Percentiles rank a stretch among this genome's conserved stretches.
phyloP scores from a whole-genome alignment of 1,140 invertebrate species.

The Galleria mellonella region DNA sequence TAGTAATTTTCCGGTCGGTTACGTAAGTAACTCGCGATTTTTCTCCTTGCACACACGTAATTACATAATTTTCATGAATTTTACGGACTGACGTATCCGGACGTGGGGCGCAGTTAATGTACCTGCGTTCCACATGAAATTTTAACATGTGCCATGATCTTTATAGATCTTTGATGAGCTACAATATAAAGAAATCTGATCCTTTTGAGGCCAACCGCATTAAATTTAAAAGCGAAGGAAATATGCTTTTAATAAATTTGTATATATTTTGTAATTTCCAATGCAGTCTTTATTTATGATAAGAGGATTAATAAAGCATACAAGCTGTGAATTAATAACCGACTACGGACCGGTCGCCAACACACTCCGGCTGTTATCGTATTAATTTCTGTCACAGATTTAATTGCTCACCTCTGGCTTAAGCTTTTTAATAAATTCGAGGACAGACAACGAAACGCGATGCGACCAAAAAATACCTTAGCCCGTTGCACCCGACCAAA shows the following conservation, averaged over 20 bases:
- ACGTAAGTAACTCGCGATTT: constrained; percentile 67
- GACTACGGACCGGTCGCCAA: constrained; percentile 20
- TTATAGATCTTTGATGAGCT: no score
- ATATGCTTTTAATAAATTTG: not conserved
- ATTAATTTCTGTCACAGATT: constrained; percentile 68
- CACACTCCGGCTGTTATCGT: constrained; percentile 37
- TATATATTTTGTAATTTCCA: not conserved
- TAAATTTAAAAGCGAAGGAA: no score
- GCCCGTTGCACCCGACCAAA: constrained; percentile 44
- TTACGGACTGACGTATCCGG: constrained; percentile 13
- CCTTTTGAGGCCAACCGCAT: no score
- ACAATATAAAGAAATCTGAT: no score
- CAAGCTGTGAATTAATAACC: constrained; percentile 37
- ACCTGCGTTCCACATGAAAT: not conserved
- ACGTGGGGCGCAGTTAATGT: constrained; percentile 11
- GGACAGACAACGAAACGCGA: constrained; percentile 51
- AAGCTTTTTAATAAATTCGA: constrained; percentile 69
- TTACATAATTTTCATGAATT: constrained; percentile 64
- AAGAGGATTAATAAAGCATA: constrained; percentile 42
- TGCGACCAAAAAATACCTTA: constrained; percentile 57
- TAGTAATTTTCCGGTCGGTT: constrained; percentile 66
- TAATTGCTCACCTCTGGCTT: constrained; percentile 68
- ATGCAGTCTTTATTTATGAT: constrained; percentile 24
- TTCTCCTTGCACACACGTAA: constrained; percentile 64
- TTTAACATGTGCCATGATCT: no score